A percentile compares a stretch with the other conserved stretches of the same genome.
These are phyloP conservation scores for Zele albiditarsus DNA, from an alignment of 2,888 invertebrate species.

Conservation along the genomic window DNA sequence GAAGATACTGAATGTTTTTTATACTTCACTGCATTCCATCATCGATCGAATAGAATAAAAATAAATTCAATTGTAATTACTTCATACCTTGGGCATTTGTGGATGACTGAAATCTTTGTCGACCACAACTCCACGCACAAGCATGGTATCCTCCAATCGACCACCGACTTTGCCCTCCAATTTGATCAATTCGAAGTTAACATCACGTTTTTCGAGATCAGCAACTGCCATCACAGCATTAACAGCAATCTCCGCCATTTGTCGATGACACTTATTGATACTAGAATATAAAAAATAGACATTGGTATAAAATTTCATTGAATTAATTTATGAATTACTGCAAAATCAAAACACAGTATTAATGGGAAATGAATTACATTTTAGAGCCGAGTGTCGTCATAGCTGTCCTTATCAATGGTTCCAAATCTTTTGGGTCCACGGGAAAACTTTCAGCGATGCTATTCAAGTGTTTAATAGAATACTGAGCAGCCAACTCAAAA, in stretches of 20 bases:
- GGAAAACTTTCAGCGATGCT: conserved; percentile 92
- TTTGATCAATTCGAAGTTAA: conserved; percentile 99
- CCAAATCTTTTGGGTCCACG: conserved; percentile 86
- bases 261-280: conserved; percentile 95
- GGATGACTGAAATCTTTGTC: conserved; percentile 99
- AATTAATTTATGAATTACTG: background rate
- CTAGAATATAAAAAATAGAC: conserved; percentile 69
- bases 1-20: no score
- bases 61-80: conserved; percentile 46
- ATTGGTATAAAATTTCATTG: conserved; percentile 12
- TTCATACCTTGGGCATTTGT: conserved; percentile 94
- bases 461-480: conserved; percentile 89
- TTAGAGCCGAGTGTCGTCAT: conserved; percentile 99
- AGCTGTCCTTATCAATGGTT: conserved; percentile 93
- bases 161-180: conserved; percentile 98
- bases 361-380: conserved; percentile 77
- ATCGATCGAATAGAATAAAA: background rate
- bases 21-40: no score
- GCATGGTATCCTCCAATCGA: conserved; percentile 94
- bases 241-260: conserved; percentile 99
- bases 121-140: conserved; percentile 97
- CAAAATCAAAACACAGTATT: background rate
- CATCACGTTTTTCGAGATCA: conserved; percentile 93
- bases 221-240: conserved; percentile 97
- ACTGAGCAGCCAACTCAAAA: conserved; percentile 95